Conservation (phyloP, 1,140 invertebrate species). For the Eumaeus atala region DNA sequence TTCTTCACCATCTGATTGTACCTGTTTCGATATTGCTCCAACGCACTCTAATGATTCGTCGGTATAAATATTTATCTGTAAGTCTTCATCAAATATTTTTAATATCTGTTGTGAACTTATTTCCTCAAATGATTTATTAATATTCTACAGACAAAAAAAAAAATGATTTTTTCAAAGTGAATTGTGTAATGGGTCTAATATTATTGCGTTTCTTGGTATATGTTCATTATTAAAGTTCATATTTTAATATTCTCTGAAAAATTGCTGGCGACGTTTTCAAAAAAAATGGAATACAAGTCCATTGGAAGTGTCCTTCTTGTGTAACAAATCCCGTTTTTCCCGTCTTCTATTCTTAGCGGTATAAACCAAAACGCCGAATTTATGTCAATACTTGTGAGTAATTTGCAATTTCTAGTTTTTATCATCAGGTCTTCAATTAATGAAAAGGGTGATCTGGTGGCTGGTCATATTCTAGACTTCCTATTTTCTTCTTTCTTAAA, state of each 20-base stretch:
- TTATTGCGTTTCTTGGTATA: background rate
- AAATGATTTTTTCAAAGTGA: slow-evolving; percentile 6
- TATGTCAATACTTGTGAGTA: no score
- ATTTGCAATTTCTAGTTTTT: background rate
- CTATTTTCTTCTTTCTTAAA: no score
- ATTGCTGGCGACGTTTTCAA: background rate
- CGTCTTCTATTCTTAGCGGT: background rate
- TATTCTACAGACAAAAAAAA: slow-evolving; percentile 10
- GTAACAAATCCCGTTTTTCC: background rate
- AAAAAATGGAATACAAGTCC: background rate
- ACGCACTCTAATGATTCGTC: background rate
- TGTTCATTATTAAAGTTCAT: background rate
- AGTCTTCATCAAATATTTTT: slow-evolving; percentile 11
- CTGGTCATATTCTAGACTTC: no score
- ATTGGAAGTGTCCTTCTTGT: background rate
- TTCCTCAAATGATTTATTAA: slow-evolving; percentile 11
- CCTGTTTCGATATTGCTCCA: background rate
- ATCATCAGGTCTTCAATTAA: no score
- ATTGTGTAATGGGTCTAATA: background rate
- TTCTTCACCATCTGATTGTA: background rate
- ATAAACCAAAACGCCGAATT: background rate
- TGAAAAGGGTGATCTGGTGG: no score
- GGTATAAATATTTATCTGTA: slow-evolving; percentile 12
- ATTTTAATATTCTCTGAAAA: background rate
- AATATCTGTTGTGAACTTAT: slow-evolving; percentile 11